Base-by-base conservation (phyloP, 1,140 invertebrate genomes). In the Drosophila paulistorum region DNA sequence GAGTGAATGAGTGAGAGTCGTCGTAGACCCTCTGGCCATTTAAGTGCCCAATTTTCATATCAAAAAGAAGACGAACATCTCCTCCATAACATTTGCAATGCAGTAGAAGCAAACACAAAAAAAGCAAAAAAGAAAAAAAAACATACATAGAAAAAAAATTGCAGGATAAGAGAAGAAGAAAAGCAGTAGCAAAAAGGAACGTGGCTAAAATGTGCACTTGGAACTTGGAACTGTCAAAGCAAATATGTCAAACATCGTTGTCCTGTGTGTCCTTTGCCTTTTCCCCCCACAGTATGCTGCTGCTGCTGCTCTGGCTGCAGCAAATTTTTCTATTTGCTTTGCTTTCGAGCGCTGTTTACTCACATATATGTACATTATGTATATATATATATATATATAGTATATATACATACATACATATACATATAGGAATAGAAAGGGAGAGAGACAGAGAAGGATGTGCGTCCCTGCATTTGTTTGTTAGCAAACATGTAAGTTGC, bases 401-500 rank as follows among this genome's bases (percentile, higher is more conserved):
- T 33, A 41, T 14, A 51, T 69, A 76, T 76, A 51, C 64, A 69
- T 75, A 65, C 59, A 69, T 76, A 65, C 75, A 51, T 51, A 51
- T 20, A n/a, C 41, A 17, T 60, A 39, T 41, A n/a, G 3, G 11
- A 0, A 39, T 10, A 39, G 2, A 4, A 1, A 13, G 37, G 11
- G 37, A 11, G 11, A 13, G 37, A 11, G 57, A 17, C 13, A 17
- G 10, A 42, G 13, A 57, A 20, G 11, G 30, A 54, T 55, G 81
- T 77, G 65, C 74, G 71, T 60, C 41, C 68, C 58, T 80, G 84
- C 84, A 89, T 89, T 89, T 87, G 83, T 87, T 87, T 87, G 83
- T 87, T 89, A 87, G 84, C 83, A 87, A 87, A 87, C 83, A 87
- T 89, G 83, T 89, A 87, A 89, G 83, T 89, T 87, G 83, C 84